Evolutionary conservation across 2,888 invertebrate genomes (phyloP), one percentile per base, ranked within the genome.

Genomic region (Agrotis segetum): DNA sequence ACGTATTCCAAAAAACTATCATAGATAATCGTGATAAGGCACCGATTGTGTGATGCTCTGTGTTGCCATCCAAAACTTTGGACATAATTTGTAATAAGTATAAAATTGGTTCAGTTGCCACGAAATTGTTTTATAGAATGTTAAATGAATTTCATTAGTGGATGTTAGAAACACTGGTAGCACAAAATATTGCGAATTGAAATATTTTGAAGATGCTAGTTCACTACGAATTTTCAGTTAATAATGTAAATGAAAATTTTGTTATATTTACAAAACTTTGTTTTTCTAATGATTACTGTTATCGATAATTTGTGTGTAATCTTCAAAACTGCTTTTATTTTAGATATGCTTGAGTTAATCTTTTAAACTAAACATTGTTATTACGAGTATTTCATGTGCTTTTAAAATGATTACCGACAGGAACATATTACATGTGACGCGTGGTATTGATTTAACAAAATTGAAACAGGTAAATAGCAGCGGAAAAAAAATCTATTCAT

Each of bases 121-220:
- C 14, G 13, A 59, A 72, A 40, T 24, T 40, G 21, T 40, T 73
- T 47, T 44, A 55, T 40, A 53, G 17, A 47, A 24, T 16, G 24
- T 7, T 17, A 61, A 72, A 72, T 40, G 0, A 72, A 53, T 40
- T 72, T 71, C 19, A 70, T 71, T 52, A 73, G 14, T 21, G 13
- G 17, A 13, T 55, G 62, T 62, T 53, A 71, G 24, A 72, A 40
- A 53, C 71, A 71, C 34, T 24, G 16, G 4, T 21, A 29, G 16
- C 53, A 53, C 11, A 14, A 60, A 71, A 46, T 72, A 55, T 5
- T 16, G 14, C 73, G 55, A 24, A 29, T 16, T 44, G 11, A 44
- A 44, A 71, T 17, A 29, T 19, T 49, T 40, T 49, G 3, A 2
- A n/a, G 2, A 11, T 0, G 34, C 16, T 24, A 21, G n/a, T 53